These are phyloP conservation scores for Silurus lanzhouensis DNA, from an alignment of 2,797 vertebrate species.

Conservation along the genomic window DNA sequence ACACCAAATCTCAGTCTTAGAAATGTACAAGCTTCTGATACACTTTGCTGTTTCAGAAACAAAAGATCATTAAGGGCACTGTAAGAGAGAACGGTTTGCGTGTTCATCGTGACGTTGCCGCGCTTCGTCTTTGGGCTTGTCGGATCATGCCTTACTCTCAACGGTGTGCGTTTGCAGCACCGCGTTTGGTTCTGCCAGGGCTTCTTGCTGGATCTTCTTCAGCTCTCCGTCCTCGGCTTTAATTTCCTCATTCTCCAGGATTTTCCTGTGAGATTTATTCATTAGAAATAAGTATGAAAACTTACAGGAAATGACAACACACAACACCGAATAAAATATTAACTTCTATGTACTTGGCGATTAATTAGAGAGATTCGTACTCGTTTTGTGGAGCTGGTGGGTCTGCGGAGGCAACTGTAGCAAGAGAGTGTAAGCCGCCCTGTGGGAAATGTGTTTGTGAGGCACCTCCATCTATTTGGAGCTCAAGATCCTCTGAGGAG, in stretches of 20 bases:
- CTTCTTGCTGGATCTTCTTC: constrained; percentile 80
- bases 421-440: constrained; percentile 92
- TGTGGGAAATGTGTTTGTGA: constrained; percentile 88
- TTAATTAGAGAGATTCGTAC: constrained; percentile 91
- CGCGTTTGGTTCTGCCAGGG: constrained; percentile 85
- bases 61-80: constrained; percentile 83
- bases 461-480: constrained; percentile 88
- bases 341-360: constrained; percentile 60
- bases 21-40: constrained; percentile 44
- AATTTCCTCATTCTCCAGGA: constrained; percentile 80
- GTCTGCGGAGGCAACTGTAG: constrained; percentile 79
- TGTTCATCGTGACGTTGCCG: constrained; percentile 71
- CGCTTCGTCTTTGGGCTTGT: constrained; percentile 48
- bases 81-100: constrained; percentile 79
- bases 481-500: constrained; percentile 84
- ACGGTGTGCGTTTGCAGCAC: constrained; percentile 85
- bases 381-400: constrained; percentile 88
- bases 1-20: constrained; percentile 40
- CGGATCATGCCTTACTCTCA: constrained; percentile 93
- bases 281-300: constrained; percentile 2
- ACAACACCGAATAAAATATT: constrained; percentile 3
- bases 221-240: constrained; percentile 79
- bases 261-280: constrained; percentile 76
- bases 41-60: constrained; percentile 17
- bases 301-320: constrained; percentile 13